phyloP scores from a whole-genome alignment of 2,113 vertebrate genomes.

The Equus przewalskii region DNA sequence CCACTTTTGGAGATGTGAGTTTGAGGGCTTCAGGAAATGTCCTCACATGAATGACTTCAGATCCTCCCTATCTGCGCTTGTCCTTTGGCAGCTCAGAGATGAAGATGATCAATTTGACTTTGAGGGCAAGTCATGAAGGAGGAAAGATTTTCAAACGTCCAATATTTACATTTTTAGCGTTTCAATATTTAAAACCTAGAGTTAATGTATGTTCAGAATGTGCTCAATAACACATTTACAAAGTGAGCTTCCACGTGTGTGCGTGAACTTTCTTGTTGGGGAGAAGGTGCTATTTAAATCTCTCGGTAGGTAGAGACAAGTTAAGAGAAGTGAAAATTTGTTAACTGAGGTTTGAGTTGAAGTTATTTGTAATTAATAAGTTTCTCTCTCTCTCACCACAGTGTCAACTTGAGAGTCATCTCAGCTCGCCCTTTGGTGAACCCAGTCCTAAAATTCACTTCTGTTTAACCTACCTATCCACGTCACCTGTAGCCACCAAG shows the following conservation, averaged over 20 bases:
- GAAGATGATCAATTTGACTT: background rate
- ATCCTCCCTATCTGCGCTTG: background rate
- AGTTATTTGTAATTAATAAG: background rate
- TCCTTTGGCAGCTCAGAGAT: background rate
- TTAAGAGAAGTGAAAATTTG: background rate
- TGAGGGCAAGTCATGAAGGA: background rate
- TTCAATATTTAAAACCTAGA: background rate
- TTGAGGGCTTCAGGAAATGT: background rate
- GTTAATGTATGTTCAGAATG: background rate
- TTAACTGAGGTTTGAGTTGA: background rate
- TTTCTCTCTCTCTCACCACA: background rate
- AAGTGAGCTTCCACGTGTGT: background rate
- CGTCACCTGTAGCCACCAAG: background rate
- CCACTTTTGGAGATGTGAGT: background rate
- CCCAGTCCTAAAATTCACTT: background rate
- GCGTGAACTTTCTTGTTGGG: background rate
- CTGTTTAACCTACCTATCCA: background rate
- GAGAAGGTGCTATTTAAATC: background rate
- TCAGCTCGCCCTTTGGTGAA: background rate
- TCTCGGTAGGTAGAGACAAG: background rate
- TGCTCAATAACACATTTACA: background rate
- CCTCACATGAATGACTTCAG: background rate
- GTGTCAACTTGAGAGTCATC: background rate
- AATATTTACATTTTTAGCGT: background rate
- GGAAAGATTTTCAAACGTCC: background rate